Conservation (phyloP, 2,113 vertebrate species). For the Nannospalax galili region DNA sequence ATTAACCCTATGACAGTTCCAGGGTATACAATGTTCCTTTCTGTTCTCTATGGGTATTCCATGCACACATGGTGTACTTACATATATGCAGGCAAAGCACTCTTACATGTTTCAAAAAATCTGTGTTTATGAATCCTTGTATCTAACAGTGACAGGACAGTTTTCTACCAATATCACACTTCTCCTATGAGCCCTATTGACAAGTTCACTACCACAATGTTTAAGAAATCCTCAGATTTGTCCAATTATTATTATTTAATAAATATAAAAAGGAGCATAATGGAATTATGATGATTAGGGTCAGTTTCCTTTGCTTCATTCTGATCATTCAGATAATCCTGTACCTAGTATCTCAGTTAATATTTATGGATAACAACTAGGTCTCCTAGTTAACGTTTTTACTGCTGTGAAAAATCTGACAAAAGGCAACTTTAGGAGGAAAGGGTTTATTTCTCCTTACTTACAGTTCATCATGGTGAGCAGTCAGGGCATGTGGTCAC, state of each 20-base stretch:
- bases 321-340: neutral
- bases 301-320: neutral
- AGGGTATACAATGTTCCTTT: too few relatives aligned
- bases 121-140: neutral
- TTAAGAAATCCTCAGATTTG: neutral
- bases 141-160: neutral
- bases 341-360: neutral
- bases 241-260: neutral
- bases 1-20: too few relatives aligned
- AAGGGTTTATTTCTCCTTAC: too few relatives aligned
- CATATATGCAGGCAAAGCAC: too few relatives aligned
- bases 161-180: neutral
- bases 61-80: too few relatives aligned
- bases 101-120: too few relatives aligned
- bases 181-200: neutral
- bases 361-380: neutral
- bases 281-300: neutral
- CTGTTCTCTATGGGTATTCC: too few relatives aligned
- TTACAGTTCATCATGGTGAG: too few relatives aligned
- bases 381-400: too few relatives aligned
- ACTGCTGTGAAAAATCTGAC: too few relatives aligned
- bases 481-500: too few relatives aligned
- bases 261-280: neutral
- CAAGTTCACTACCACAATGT: neutral
- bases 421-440: too few relatives aligned